Conservation (phyloP, 2,888 invertebrate genomes). For the Actias luna region DNA sequence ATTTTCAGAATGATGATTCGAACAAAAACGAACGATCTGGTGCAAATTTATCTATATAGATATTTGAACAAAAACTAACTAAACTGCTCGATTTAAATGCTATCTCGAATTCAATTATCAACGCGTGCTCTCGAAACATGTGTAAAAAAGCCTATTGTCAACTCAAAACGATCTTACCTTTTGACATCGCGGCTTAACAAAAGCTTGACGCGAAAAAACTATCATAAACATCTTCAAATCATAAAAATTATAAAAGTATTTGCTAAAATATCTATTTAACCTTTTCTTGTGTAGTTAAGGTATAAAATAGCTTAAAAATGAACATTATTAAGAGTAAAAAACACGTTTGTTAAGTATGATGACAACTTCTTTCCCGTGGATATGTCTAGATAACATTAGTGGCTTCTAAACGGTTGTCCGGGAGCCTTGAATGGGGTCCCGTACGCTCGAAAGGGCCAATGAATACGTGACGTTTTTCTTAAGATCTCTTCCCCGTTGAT, state of each 20-base stretch:
- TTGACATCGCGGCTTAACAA: conserved; percentile 53
- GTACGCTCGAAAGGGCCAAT: conserved; percentile 47
- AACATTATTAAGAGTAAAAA: conserved; percentile 25
- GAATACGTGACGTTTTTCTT: conserved; percentile 76
- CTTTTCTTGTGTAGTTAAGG: neutral
- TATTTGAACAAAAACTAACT: neutral
- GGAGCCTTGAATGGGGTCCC: conserved; percentile 49
- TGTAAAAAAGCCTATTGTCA: conserved; percentile 55
- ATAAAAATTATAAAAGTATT: conserved; percentile 18
- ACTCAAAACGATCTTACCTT: conserved; percentile 51
- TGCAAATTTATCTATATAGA: neutral
- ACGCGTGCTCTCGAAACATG: conserved; percentile 68
- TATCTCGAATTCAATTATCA: conserved; percentile 40
- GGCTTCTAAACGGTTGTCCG: conserved; percentile 76
- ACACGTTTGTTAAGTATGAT: conserved; percentile 38
- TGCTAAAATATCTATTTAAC: neutral
- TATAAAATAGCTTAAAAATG: conserved; percentile 20
- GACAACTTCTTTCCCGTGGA: conserved; percentile 62
- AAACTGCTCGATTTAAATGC: neutral
- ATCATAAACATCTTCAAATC: conserved; percentile 56
- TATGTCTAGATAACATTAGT: conserved; percentile 80
- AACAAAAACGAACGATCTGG: neutral
- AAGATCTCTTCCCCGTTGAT: conserved; percentile 76
- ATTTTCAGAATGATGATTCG: too few relatives aligned
- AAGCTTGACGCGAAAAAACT: conserved; percentile 53